Base-by-base conservation (phyloP, 2,113 vertebrate genomes). In the Poecile atricapillus region DNA sequence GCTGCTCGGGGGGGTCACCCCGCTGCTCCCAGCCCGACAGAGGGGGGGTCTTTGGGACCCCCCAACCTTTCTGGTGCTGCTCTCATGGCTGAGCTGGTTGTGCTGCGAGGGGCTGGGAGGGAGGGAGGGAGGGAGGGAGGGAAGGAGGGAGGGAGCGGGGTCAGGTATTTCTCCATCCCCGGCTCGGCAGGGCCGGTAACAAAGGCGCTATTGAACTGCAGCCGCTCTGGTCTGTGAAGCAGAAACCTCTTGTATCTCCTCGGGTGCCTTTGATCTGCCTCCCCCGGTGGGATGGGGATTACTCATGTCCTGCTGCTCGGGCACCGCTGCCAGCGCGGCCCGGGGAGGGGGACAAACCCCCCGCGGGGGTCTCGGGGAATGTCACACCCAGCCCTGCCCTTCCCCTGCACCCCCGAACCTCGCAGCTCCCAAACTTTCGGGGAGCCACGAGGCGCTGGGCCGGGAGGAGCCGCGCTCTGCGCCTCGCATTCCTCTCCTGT, bases 171-270 rank as follows among this genome's bases (percentile, higher is more conserved):
- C 98, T 98, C 97, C 98, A 97, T 96, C 91, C 97, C 97, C 64
- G 85, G 97, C 98, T 98, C 97, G 92, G 93, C 94, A 83, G 97
- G 98, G 96, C 97, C 97, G 95, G 95, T 98, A 99, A 99, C 99
- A 99, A 99, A 99, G 98, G 98, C 98, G 96, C 98, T 98, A 98
- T 99, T 99, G 98, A 99, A 97, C 95, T 95, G 97, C 96, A 89
- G 97, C 97, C 97, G 95, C 97, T 98, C 97, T 97, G 97, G 96
- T 97, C 97, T 92, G 97, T 97, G 98, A 97, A 97, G 98, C 98
- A 98, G 98, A 98, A 98, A 98, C 98, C 98, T 97, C 98, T 98
- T 98, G 98, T 98, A 98, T 98, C 98, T 98, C 95, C 98, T 97
- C 67, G 67, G 92, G 83, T 12, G 96, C 97, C 97, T 98, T 98